These are phyloP conservation scores for Papilio gigon DNA, from an alignment of 2,888 invertebrate species.

Conservation along the genomic window DNA sequence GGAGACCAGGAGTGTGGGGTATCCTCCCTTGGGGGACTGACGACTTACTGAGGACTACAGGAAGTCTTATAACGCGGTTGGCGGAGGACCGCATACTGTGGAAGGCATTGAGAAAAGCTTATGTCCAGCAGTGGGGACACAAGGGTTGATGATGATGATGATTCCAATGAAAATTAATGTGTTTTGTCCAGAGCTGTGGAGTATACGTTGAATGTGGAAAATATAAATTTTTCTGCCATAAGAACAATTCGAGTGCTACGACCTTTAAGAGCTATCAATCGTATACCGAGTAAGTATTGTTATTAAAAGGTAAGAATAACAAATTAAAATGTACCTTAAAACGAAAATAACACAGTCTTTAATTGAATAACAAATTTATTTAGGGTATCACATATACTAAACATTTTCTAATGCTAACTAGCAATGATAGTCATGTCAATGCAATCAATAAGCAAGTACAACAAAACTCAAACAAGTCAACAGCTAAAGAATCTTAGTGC, in stretches of 20 bases:
- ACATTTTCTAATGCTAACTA: too few species aligned
- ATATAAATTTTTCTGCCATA: slow-evolving; percentile 98
- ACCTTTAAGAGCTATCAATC: slow-evolving; percentile 98
- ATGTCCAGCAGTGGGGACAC: too few species aligned
- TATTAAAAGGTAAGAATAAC: not conserved
- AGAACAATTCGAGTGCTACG: slow-evolving; percentile 98
- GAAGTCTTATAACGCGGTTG: too few species aligned
- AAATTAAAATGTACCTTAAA: not conserved
- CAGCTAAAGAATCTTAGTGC: not conserved
- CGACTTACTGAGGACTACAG: too few species aligned
- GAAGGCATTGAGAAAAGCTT: too few species aligned
- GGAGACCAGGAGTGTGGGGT: too few species aligned
- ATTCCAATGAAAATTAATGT: not conserved
- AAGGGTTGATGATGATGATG: too few species aligned
- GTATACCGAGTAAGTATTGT: slow-evolving; percentile 97
- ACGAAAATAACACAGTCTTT: not conserved
- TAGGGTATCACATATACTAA: too few species aligned
- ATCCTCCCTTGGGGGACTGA: too few species aligned
- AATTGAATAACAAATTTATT: not conserved
- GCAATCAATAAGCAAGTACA: not conserved
- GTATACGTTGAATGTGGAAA: slow-evolving; percentile 96
- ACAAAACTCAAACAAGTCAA: not conserved
- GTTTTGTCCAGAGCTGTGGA: slow-evolving; percentile 86
- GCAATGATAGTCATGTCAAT: not conserved
- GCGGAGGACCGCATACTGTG: too few species aligned